phyloP scores from a whole-genome alignment of 2,113 vertebrate species.

The Melierax canorus region DNA sequence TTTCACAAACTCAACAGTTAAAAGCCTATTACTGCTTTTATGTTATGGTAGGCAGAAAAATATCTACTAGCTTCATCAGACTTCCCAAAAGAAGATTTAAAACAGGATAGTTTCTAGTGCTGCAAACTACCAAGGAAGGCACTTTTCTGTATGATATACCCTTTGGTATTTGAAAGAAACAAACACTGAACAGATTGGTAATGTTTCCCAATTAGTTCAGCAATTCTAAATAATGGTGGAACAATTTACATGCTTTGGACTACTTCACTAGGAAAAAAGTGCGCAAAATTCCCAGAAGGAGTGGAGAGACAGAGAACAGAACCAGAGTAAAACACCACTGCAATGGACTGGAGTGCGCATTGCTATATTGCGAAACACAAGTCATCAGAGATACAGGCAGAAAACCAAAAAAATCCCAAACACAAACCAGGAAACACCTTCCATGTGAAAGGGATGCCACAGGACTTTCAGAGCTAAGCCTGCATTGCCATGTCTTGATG shows the following conservation, averaged over 20 bases:
- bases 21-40: not conserved
- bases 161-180: not conserved
- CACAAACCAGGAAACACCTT: not conserved
- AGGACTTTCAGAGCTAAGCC: not conserved
- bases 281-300: not conserved
- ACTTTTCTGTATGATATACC: not conserved
- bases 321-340: not conserved
- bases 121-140: not conserved
- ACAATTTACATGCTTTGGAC: not conserved
- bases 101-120: not conserved
- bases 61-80: not conserved
- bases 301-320: not conserved
- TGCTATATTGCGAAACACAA: not conserved
- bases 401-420: not conserved
- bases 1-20: not conserved
- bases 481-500: not conserved
- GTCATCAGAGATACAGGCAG: not conserved
- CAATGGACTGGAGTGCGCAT: rapidly evolving
- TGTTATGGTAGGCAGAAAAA: not conserved
- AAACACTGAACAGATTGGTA: not conserved
- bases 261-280: not conserved
- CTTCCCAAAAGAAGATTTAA: not conserved
- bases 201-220: not conserved
- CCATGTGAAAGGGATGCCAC: rapidly evolving
- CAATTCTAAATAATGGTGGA: not conserved